Percentiles rank a stretch among this genome's conserved stretches.
phyloP scores from a whole-genome alignment of 2,797 vertebrate genomes.

The Rachycentron canadum region DNA sequence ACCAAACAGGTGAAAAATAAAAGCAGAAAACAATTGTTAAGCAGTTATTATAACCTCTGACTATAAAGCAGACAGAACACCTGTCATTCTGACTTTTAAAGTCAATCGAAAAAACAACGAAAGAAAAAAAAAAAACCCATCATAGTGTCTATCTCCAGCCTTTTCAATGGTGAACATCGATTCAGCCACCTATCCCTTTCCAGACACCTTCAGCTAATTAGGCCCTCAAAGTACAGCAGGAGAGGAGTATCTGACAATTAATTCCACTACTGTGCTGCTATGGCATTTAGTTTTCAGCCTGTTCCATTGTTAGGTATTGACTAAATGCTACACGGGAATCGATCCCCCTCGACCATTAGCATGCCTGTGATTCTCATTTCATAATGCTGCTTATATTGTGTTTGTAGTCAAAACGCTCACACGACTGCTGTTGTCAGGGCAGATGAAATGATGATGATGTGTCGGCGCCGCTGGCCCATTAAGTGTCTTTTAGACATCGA shows the following conservation, averaged over 20 bases:
- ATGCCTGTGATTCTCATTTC: conserved; percentile 65
- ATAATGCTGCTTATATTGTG: conserved; percentile 52
- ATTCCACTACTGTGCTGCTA: conserved; percentile 65
- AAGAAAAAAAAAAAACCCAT: conserved; percentile 8
- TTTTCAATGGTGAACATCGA: conserved; percentile 62
- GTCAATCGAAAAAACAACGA: conserved; percentile 52
- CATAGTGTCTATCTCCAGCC: conserved; percentile 44
- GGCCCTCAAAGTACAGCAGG: conserved; percentile 68
- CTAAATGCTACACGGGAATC: conserved; percentile 73
- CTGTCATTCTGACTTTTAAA: conserved; percentile 44
- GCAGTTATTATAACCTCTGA: conserved; percentile 31
- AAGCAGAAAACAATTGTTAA: conserved; percentile 43
- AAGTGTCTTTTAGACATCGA: conserved; percentile 29
- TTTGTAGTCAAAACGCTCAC: conserved; percentile 50
- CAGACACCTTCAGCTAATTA: conserved; percentile 76
- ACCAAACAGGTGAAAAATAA: conserved; percentile 40
- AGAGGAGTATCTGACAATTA: conserved; percentile 78
- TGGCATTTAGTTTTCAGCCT: conserved; percentile 77
- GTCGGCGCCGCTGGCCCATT: conserved; percentile 17
- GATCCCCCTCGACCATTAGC: conserved; percentile 69
- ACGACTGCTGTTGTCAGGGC: conserved; percentile 37
- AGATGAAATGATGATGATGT: conserved; percentile 58
- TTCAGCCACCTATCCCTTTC: conserved; percentile 61
- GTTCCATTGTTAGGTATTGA: conserved; percentile 79
- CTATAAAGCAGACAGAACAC: conserved; percentile 33